A percentile compares a stretch with the other conserved stretches of the same genome.
Evolutionary conservation across 23 tunicate species (phyloP).

Genomic region (Halocynthia roretzi): DNA sequence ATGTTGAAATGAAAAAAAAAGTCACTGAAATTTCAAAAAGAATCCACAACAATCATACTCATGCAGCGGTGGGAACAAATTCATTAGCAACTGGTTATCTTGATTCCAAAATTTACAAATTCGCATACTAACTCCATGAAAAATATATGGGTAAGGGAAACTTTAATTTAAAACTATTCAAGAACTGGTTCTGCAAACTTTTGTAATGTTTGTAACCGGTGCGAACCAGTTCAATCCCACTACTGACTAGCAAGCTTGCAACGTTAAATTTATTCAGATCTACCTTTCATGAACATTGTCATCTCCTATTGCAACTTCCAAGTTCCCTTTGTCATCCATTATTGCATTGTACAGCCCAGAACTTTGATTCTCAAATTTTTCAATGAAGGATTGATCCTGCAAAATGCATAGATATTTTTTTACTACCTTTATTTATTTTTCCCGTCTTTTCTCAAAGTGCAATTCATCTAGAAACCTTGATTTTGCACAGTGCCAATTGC

Average conservation of each 20-base stretch:
- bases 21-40: background rate
- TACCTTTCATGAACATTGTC: conserved; percentile 36
- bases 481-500: too few relatives aligned
- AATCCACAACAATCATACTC: background rate
- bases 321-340: conserved; percentile 39
- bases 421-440: too few relatives aligned
- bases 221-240: too few relatives aligned
- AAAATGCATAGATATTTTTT: background rate
- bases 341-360: conserved; percentile 70
- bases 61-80: background rate
- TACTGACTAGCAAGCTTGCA: background rate
- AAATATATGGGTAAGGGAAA: too few relatives aligned
- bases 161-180: too few relatives aligned
- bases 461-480: too few relatives aligned
- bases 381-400: conserved; percentile 33
- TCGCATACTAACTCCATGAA: background rate
- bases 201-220: too few relatives aligned
- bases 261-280: background rate
- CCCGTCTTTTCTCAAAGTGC: too few relatives aligned
- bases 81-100: too few relatives aligned
- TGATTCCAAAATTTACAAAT: background rate
- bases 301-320: conserved; percentile 43
- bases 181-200: too few relatives aligned
- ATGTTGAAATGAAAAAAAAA: too few relatives aligned
- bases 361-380: conserved; percentile 11